Conservation (phyloP, 1,140 invertebrate genomes). For the Wiebesia pumilae region DNA sequence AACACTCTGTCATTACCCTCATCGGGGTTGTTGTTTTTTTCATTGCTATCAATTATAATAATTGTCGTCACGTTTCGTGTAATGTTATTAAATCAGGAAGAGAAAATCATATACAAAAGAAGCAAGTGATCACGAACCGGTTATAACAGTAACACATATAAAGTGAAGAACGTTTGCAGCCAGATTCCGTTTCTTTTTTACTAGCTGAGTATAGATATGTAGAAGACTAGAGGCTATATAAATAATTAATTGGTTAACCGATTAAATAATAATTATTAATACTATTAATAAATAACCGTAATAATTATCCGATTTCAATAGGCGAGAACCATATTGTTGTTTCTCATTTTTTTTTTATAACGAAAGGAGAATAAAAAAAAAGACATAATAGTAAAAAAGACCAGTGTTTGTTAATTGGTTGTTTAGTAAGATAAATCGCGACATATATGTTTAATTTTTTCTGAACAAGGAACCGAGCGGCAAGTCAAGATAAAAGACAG, state of each 20-base stretch:
- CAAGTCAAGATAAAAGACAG: slow-evolving; percentile 17
- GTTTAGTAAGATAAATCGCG: slow-evolving; percentile 8
- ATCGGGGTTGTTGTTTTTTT: slow-evolving; percentile 40
- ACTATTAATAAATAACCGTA: slow-evolving; percentile 55
- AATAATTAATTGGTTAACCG: slow-evolving; percentile 65
- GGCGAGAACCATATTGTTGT: slow-evolving; percentile 28
- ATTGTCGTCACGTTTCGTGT: slow-evolving; percentile 21
- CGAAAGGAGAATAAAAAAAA: neutral
- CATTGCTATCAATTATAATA: slow-evolving; percentile 6
- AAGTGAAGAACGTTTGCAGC: slow-evolving; percentile 24
- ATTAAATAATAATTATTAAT: slow-evolving; percentile 66
- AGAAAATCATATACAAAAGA: neutral
- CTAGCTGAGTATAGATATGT: slow-evolving; percentile 69
- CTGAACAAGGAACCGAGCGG: neutral
- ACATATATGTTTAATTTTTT: slow-evolving; percentile 13
- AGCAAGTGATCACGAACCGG: neutral
- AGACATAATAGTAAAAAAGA: slow-evolving; percentile 44
- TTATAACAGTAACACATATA: slow-evolving; percentile 17
- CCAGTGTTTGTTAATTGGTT: slow-evolving; percentile 49
- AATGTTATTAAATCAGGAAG: slow-evolving; percentile 7
- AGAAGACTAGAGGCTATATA: slow-evolving; percentile 74
- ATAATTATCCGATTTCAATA: slow-evolving; percentile 30
- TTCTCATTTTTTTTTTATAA: slow-evolving; percentile 38
- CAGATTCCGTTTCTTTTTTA: slow-evolving; percentile 55
- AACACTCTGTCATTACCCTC: slow-evolving; percentile 61